phyloP scores from a whole-genome alignment of 23 tunicate species.

The Styela plicata region DNA sequence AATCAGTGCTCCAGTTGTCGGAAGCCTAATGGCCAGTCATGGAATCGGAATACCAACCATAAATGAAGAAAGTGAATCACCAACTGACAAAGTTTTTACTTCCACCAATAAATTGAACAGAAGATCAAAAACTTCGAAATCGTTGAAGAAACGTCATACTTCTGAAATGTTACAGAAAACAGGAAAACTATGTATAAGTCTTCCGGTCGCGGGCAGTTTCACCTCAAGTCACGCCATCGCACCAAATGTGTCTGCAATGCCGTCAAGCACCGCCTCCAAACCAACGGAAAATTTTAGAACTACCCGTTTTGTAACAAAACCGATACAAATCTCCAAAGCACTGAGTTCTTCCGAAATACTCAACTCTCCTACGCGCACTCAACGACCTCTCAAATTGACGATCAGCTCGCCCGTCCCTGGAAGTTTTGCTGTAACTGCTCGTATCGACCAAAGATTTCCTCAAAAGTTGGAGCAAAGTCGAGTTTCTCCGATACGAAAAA shows the following conservation, averaged over 20 bases:
- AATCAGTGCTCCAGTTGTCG: background rate
- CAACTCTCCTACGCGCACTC: background rate
- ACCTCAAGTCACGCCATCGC: background rate
- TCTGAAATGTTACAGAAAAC: background rate
- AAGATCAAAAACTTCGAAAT: background rate
- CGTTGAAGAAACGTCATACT: background rate
- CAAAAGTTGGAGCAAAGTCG: background rate
- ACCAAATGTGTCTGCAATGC: no score
- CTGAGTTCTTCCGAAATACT: background rate
- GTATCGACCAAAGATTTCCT: background rate
- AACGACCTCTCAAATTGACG: background rate
- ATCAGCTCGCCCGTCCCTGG: background rate
- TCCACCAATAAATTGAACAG: background rate
- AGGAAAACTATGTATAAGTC: background rate
- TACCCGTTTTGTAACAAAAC: background rate
- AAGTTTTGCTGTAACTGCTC: background rate
- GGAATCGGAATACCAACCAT: background rate
- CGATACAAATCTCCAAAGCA: background rate
- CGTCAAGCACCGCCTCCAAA: no score
- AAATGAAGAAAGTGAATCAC: background rate
- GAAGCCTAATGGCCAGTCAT: background rate
- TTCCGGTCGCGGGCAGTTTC: background rate
- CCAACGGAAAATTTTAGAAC: no score
- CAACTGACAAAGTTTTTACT: no score
- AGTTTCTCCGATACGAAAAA: background rate